Evolutionary conservation across 2,797 vertebrate genomes (phyloP).

Genomic region (Micromesistius poutassou): DNA sequence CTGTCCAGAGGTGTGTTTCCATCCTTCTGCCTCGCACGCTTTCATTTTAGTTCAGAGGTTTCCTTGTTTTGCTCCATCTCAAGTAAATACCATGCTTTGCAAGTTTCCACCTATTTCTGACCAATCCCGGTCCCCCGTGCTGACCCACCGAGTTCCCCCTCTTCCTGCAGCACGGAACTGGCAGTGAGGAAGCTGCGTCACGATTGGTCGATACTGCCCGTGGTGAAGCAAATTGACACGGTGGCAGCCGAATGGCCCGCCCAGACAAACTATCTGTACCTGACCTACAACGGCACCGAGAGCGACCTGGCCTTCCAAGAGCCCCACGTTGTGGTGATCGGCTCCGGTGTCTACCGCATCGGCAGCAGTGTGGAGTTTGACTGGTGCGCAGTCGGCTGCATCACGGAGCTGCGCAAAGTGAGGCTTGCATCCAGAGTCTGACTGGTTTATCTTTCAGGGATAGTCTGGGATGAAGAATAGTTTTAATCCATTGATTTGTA

Average conservation of each 20-base stretch:
- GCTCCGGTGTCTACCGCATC: slow-evolving; percentile 94
- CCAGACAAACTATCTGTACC: slow-evolving; percentile 93
- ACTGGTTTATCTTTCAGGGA: background rate
- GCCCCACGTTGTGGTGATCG: slow-evolving; percentile 92
- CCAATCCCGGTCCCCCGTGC: background rate
- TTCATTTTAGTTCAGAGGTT: background rate
- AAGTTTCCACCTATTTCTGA: background rate
- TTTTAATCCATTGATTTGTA: background rate
- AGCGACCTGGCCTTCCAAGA: slow-evolving; percentile 83
- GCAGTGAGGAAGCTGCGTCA: slow-evolving; percentile 88
- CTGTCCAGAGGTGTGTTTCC: slow-evolving; percentile 83
- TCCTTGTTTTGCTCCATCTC: background rate
- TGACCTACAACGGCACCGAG: slow-evolving; percentile 87
- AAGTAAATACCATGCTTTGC: background rate
- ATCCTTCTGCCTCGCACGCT: background rate
- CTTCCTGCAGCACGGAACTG: slow-evolving; percentile 83
- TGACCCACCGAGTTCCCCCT: background rate
- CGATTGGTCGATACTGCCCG: slow-evolving; percentile 86
- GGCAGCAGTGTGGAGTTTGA: slow-evolving; percentile 98
- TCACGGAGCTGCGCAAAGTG: slow-evolving; percentile 92
- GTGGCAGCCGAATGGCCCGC: slow-evolving; percentile 97
- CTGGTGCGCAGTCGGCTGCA: slow-evolving; percentile 96
- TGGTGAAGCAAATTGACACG: slow-evolving; percentile 96
- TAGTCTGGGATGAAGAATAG: background rate
- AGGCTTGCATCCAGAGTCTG: fast-evolving